These are phyloP conservation scores for Ursus arctos DNA, from an alignment of 2,113 vertebrate species.

Conservation along the genomic window DNA sequence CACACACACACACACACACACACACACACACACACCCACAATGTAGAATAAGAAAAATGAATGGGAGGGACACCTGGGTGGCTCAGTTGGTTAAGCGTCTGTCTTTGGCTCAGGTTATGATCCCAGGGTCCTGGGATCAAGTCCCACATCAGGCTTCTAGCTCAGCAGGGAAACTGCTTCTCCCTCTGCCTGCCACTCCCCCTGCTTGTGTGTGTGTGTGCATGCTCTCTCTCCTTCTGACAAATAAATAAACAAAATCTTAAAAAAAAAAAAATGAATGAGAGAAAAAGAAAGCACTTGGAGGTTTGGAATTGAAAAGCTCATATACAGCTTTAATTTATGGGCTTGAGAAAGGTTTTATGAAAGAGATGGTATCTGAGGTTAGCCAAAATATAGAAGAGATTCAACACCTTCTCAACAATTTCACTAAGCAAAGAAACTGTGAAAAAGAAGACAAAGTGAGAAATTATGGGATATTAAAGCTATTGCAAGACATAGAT, in stretches of 20 bases:
- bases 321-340: not conserved
- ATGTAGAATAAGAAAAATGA: not conserved
- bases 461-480: slow-evolving; percentile 10
- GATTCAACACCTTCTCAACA: not conserved
- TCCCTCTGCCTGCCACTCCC: not conserved
- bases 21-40: not conserved
- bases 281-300: not conserved
- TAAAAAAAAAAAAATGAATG: not conserved
- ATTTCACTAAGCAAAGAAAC: not conserved
- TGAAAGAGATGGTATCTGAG: not conserved
- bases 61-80: not conserved
- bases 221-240: no score
- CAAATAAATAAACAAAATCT: not conserved
- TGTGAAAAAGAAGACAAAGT: not conserved
- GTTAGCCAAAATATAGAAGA: not conserved
- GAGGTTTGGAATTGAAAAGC: not conserved
- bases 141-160: not conserved
- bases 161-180: not conserved
- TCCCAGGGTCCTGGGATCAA: not conserved
- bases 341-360: not conserved
- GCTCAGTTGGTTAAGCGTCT: not conserved
- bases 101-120: not conserved
- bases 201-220: not conserved
- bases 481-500: not conserved
- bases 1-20: not conserved